Evolutionary conservation across 2,797 vertebrate genomes (phyloP).

Genomic region (Steatocranus sp.): DNA sequence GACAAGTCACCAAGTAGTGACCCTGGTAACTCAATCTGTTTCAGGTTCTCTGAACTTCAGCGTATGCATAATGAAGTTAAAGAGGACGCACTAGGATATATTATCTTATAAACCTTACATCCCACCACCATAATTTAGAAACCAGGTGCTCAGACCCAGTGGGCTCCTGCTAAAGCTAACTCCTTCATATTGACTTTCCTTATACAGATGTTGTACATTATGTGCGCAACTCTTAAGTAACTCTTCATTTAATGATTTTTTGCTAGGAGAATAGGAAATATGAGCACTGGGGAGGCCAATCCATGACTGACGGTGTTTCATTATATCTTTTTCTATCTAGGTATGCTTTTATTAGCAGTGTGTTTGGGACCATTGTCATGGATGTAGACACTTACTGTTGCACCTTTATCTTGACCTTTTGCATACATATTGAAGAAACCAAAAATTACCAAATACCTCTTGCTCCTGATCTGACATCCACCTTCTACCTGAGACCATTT

Average conservation of each 20-base stretch:
- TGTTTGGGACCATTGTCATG: not conserved
- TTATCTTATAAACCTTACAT: not conserved
- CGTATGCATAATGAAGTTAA: not conserved
- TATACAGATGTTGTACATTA: not conserved
- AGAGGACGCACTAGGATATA: not conserved
- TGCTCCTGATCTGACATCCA: not conserved
- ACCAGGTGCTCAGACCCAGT: not conserved
- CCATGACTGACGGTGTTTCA: not conserved
- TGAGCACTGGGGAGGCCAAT: not conserved
- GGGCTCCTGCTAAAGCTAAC: not conserved
- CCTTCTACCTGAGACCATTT: not conserved
- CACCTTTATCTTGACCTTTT: not conserved
- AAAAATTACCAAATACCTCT: not conserved
- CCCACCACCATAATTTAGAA: not conserved
- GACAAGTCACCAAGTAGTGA: not conserved
- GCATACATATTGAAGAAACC: not conserved
- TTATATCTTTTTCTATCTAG: not conserved
- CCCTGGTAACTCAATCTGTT: not conserved
- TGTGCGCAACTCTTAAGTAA: not conserved
- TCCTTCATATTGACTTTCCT: not conserved
- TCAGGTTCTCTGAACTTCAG: not conserved
- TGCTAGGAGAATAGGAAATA: not conserved
- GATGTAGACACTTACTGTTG: not conserved
- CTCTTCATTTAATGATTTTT: not conserved
- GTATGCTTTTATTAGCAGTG: not conserved